Conservation (phyloP, 2,113 vertebrate genomes). For the Vidua chalybeata region DNA sequence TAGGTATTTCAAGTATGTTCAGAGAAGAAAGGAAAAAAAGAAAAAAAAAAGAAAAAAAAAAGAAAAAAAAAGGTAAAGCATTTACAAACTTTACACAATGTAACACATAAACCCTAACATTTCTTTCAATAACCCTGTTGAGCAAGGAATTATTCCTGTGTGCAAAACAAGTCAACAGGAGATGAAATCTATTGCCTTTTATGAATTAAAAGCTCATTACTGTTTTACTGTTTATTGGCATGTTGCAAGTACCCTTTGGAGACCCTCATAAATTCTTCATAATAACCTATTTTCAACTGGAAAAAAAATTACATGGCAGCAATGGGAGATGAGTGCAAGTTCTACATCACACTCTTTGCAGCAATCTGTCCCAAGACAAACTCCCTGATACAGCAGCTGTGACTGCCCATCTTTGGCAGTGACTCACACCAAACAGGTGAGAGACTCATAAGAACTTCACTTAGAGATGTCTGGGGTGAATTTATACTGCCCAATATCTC, state of each 20-base stretch:
- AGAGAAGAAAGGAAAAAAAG: not conserved
- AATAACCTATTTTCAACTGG: not conserved
- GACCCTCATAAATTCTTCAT: not conserved
- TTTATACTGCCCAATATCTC: not conserved
- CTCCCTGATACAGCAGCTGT: not conserved
- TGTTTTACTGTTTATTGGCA: not conserved
- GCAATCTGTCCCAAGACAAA: not conserved
- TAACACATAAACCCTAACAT: not conserved
- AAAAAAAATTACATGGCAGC: not conserved
- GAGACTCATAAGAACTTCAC: not conserved
- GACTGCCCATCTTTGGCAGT: not conserved
- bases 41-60: too few relatives aligned
- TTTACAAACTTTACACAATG: not conserved
- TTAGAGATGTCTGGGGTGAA: not conserved
- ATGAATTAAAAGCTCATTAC: not conserved
- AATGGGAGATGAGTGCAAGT: not conserved
- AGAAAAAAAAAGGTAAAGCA: not conserved
- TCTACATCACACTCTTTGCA: not conserved
- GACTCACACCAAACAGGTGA: not conserved
- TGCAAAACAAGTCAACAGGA: not conserved
- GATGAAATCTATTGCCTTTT: not conserved
- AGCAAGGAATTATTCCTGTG: not conserved
- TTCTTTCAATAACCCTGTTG: not conserved
- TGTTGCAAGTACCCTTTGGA: not conserved
- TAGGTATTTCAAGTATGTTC: not conserved